Evolutionary conservation across 2,113 vertebrate species (phyloP), one percentile per base, ranked within the genome.

Genomic region (Epinephelus fuscoguttatus): DNA sequence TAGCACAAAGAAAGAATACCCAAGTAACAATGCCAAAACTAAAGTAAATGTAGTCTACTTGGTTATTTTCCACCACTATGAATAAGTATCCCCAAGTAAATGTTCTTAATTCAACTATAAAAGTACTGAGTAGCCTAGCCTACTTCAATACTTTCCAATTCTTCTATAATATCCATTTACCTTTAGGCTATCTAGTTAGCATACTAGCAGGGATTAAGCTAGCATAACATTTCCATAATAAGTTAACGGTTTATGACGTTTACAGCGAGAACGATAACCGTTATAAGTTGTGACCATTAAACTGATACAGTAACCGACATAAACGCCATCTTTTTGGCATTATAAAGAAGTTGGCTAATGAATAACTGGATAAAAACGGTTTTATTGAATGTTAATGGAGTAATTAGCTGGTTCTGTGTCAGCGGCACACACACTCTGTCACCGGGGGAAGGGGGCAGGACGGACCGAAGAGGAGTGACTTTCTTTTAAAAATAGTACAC

Each of bases 381-480:
- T 4, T 12, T 17, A 19, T 62, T 27, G 25, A 13, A 33, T 19
- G 59, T 18, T 15, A 1, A 52, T 37, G 13, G 55, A 27, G 30
- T 15, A 17, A 30, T 62, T 27, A 23, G 76, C 9, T 30, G 33
- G 71, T 71, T 76, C 45, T 19, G 67, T 66, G 47, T 59, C 60
- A 57, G 76, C 60, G 25, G 75, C 59, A 50, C 49, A 47, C 13
- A 27, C 57, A 12, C 53, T 50, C n/a, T 69, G 61, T 71, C 55
- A 25, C 13, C 64, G 76, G 70, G 75, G 77, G 42, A 45, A 70
- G 81, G 59, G 82, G 72, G 57, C 49, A 27, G 86, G 72, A 56
- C 77, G 53, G 70, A 64, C 80, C 79, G 37, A 37, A 6, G 68
- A 87, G 89, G 90, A 91, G 91, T 87, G 90, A 91, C 90, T 93